Base-by-base conservation (phyloP, 64 coral and sea anemone genomes). In the Porites australiensis region DNA sequence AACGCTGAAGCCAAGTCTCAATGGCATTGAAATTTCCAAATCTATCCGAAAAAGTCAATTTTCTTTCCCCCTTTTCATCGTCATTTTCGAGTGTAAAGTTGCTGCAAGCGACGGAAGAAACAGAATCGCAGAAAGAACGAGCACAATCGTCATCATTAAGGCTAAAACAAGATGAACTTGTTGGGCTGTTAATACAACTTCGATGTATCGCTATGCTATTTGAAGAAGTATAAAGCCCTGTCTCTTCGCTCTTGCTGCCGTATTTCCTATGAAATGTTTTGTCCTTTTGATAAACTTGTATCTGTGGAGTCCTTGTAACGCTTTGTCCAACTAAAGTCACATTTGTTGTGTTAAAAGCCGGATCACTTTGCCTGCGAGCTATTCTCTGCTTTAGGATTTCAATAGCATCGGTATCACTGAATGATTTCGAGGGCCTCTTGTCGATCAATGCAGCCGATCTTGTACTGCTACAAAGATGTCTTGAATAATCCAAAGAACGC, bases 201-300 rank as follows among this genome's bases (percentile, higher is more conserved):
- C 54, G 54, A 12, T 9, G 54, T 57, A 9, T 7, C 1, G 18
- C 48, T 69, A 16, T 37, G 27, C 27, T 37, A 37, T 37, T 44
- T n/a, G 47, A 8, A 4, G 45, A 22, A 51, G 43, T 18, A 15
- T 20, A 4, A 2, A 13, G 21, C n/a, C 8, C 46, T 52, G 9
- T 3, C 6, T 4, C 48, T 84, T 52, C 44, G 2, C 69, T 64
- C 44, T 69, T 84, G 0, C 49, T 47, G 45, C 63, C 0, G 46
- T 84, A 84, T 22, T 84, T 84, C 20, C 63, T 67, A 14, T 68
- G 81, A 68, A 84, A 84, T 69, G 63, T 68, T 3, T 67, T 13
- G 18, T 84, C 81, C 62, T 4, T 84, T 0, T 53, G 47, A 46
- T 52, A 68, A 49, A 84, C 44, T 52, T 84, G 60, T 47, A 8